Conservation (phyloP, 2,797 vertebrate species). For the Leontocebus nigricollis region DNA sequence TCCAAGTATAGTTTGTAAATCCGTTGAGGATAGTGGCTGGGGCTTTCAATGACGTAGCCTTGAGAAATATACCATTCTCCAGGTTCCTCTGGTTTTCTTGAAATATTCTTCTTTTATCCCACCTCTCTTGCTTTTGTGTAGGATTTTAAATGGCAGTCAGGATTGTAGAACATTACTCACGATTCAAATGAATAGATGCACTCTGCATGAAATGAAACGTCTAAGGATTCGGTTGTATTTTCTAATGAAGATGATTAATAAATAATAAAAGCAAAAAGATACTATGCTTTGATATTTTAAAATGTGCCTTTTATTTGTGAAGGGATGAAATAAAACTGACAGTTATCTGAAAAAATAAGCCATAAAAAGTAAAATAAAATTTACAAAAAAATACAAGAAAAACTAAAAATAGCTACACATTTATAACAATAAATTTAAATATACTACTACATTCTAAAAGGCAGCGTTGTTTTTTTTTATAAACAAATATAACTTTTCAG, state of each 20-base stretch:
- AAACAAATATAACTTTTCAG: background rate
- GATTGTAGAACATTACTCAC: background rate
- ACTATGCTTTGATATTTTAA: background rate
- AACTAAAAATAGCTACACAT: background rate
- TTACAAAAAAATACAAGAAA: background rate
- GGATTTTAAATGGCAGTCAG: background rate
- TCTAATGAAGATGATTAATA: background rate
- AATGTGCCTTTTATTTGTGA: background rate
- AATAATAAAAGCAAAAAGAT: conserved; percentile 2
- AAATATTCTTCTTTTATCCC: background rate
- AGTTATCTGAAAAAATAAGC: background rate
- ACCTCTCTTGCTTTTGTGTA: background rate
- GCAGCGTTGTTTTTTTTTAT: background rate
- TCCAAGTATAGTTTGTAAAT: background rate
- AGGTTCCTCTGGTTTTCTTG: background rate
- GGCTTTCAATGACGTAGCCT: background rate
- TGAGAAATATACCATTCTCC: background rate
- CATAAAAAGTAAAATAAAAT: background rate
- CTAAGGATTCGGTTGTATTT: background rate
- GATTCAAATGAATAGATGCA: background rate
- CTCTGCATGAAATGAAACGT: background rate
- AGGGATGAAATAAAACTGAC: background rate
- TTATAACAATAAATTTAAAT: background rate
- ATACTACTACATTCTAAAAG: background rate
- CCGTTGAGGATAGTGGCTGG: background rate